Base-by-base conservation (phyloP, 2,797 vertebrate genomes). In the Antennarius maculatus region DNA sequence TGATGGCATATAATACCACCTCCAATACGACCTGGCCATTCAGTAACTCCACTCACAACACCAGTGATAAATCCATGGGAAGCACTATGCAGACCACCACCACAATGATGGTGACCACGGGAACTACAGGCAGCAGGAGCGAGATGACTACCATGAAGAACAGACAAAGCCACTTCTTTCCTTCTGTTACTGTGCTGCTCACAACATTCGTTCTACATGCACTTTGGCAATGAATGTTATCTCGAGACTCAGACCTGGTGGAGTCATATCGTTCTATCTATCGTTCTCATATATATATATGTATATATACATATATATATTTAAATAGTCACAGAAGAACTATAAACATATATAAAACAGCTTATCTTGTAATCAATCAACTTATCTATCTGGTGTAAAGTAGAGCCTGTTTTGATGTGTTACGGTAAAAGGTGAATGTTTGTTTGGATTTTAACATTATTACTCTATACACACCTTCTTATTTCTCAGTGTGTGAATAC, bases 111-210 rank as follows among this genome's bases (percentile, higher is more conserved):
- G 14, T 0, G 3, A 47, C 48, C 42, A 15, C 0, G 1, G 0
- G 55, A 52, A 13, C 43, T 0, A 10, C 7, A 0, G 3, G 4
- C 7, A 1, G 1, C 1, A 16, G 7, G 17, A 42, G 0, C 18
- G 10, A 0, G 15, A 12, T 1, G 18, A 12, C 7, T n/a, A 13
- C 14, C 47, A 15, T 1, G 6, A 45, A 0, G 16, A 75, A 8
- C 1, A 70, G 70, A 12, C 49, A 70, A 45, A 63, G 48, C 47
- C 39, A 3, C 58, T 7, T 37, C 17, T 5, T 58, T 43, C 16
- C 13, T n/a, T 66, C 61, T 10, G 1, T 60, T 58, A 1, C 0
- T 6, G 69, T 82, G 54, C 61, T 87, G 58, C 5, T 77, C 0
- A 73, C 50, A 37, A 54, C 49, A 3, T 8, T 69, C 28, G 5